These are phyloP conservation scores for Rhizomys pruinosus DNA, from an alignment of 2,113 vertebrate species.

Conservation along the genomic window DNA sequence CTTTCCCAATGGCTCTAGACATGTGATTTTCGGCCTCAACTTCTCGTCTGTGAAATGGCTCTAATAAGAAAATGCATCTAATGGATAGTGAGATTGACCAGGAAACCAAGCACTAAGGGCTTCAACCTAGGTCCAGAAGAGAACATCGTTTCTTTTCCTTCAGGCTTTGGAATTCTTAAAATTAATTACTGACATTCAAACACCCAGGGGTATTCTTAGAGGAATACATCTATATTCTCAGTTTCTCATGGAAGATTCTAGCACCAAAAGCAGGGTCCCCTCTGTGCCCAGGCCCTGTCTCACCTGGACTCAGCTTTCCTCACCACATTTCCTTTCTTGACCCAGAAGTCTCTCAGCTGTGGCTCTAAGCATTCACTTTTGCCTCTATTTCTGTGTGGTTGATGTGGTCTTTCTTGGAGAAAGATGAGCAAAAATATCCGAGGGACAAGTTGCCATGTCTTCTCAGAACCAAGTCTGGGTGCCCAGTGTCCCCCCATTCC, in stretches of 20 bases:
- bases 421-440: not conserved
- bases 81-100: not conserved
- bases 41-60: slow-evolving; percentile 16
- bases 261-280: not conserved
- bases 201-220: not conserved
- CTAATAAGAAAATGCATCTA: not conserved
- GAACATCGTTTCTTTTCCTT: not conserved
- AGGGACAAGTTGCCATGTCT: not conserved
- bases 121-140: not conserved
- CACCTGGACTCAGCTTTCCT: not conserved
- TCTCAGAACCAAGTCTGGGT: not conserved
- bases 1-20: not conserved
- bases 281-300: not conserved
- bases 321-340: not conserved
- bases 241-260: not conserved
- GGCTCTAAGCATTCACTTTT: not conserved
- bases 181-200: not conserved
- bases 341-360: not conserved
- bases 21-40: not conserved
- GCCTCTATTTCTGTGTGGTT: not conserved
- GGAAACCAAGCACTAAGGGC: not conserved
- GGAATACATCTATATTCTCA: not conserved
- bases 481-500: accelerated
- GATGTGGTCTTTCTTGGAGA: not conserved
- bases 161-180: not conserved